Conservation (phyloP, 1,140 invertebrate genomes). For the Cotesia vestalis region DNA sequence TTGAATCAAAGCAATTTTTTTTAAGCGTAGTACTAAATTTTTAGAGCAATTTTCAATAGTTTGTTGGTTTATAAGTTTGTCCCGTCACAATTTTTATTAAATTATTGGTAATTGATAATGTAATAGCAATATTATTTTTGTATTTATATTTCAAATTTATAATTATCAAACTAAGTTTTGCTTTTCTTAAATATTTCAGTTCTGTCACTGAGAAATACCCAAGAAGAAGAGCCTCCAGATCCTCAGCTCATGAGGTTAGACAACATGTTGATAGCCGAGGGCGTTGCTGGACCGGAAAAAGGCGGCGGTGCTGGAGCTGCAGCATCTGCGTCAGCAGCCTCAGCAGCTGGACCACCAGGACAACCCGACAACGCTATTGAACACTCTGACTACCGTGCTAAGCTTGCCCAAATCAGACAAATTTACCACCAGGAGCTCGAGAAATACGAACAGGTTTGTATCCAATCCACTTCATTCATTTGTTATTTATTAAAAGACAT, state of each 20-base stretch:
- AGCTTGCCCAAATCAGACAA: conserved; percentile 98
- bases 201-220: conserved; percentile 92
- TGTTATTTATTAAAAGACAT: background rate
- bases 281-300: conserved; percentile 97
- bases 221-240: conserved; percentile 98
- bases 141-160: background rate
- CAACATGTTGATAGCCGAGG: conserved; percentile 99
- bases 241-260: conserved; percentile 98
- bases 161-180: background rate
- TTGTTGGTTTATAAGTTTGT: too few relatives aligned
- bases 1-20: too few relatives aligned
- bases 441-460: conserved; percentile 93
- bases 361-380: conserved; percentile 96
- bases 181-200: conserved; percentile 69
- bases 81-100: too few relatives aligned
- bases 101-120: too few relatives aligned
- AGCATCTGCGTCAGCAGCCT: conserved; percentile 89
- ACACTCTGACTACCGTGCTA: conserved; percentile 98
- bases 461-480: background rate
- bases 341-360: conserved; percentile 76
- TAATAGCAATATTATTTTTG: too few relatives aligned
- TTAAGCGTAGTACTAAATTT: too few relatives aligned
- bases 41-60: too few relatives aligned
- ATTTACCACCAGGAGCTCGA: conserved; percentile 99
- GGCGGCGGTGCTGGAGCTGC: conserved; percentile 92